A percentile compares a stretch with the other conserved stretches of the same genome.
Evolutionary conservation across 2,888 invertebrate genomes (phyloP).

Genomic region (Amphipyra tragopoginis): DNA sequence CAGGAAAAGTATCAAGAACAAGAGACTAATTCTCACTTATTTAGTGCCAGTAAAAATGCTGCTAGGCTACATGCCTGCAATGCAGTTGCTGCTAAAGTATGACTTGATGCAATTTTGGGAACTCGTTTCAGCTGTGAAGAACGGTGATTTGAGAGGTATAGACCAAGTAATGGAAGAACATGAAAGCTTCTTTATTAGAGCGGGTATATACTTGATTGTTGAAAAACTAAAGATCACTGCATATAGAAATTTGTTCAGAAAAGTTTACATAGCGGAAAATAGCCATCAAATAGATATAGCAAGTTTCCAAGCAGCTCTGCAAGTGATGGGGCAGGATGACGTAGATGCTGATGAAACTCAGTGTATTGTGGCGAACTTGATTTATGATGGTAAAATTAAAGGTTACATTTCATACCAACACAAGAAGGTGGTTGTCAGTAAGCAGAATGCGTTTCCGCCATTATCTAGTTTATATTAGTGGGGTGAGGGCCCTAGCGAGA

Average conservation of each 20-base stretch:
- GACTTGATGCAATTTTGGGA: constrained; percentile 97
- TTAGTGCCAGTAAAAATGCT: constrained; percentile 99
- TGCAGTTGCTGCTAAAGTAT: constrained; percentile 95
- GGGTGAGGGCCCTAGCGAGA: constrained; percentile 47
- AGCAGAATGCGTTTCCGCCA: constrained; percentile 98
- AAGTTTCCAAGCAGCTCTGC: constrained; percentile 95
- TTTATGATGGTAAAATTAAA: constrained; percentile 98
- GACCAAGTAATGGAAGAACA: constrained; percentile 95
- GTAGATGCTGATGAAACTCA: constrained; percentile 98
- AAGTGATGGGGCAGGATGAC: constrained; percentile 94
- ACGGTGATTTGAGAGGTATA: constrained; percentile 96
- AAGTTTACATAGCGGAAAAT: constrained; percentile 94
- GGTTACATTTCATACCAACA: constrained; percentile 99
- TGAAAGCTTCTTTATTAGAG: constrained; percentile 97
- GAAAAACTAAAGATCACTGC: constrained; percentile 98
- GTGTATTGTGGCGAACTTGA: constrained; percentile 98
- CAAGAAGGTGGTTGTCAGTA: constrained; percentile 98
- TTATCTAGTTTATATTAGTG: constrained; percentile 90
- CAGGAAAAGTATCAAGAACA: constrained; percentile 94
- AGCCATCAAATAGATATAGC: constrained; percentile 97
- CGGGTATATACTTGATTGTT: constrained; percentile 99
- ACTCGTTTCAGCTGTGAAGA: constrained; percentile 95
- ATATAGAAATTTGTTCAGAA: constrained; percentile 98
- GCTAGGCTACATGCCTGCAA: constrained; percentile 97
- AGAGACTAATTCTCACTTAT: constrained; percentile 97